Percentiles rank a stretch among this genome's conserved stretches.
phyloP scores from a whole-genome alignment of 2,113 vertebrate genomes.

The Bos indicus region DNA sequence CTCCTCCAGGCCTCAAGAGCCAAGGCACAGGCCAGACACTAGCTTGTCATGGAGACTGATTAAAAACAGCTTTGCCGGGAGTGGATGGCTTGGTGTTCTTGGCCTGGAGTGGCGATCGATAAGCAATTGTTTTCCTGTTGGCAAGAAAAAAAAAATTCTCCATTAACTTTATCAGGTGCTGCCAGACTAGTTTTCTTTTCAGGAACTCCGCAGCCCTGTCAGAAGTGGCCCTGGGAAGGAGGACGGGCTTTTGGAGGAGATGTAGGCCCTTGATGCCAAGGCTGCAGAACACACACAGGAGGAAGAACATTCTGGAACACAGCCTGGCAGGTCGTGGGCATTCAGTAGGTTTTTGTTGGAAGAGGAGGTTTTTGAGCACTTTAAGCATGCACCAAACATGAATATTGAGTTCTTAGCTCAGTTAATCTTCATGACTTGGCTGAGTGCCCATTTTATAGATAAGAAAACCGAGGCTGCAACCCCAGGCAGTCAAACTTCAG shows the following conservation, averaged over 20 bases:
- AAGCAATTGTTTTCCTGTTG: conserved; percentile 48
- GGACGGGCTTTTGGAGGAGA: rapidly evolving
- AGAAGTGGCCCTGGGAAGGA: background rate
- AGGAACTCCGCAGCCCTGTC: background rate
- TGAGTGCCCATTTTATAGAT: background rate
- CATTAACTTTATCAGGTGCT: background rate
- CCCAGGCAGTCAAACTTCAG: background rate
- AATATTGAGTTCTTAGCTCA: background rate
- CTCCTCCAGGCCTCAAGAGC: background rate
- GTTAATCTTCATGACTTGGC: background rate
- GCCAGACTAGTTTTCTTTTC: conserved; percentile 22
- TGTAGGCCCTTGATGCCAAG: too few relatives aligned
- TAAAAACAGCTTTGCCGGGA: background rate
- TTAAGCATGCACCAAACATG: background rate
- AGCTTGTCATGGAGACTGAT: conserved; percentile 33
- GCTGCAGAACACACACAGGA: background rate
- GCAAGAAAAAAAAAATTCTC: background rate
- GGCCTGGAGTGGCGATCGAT: conserved; percentile 24
- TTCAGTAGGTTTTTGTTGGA: background rate
- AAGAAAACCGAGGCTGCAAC: background rate
- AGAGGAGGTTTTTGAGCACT: background rate
- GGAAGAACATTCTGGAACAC: background rate
- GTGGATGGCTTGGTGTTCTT: background rate
- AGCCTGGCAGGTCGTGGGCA: background rate
- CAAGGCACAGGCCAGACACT: background rate